Percentiles rank a stretch among this genome's conserved stretches.
Conservation (phyloP, 2,888 invertebrate species). For the Cheilosia variabilis region DNA sequence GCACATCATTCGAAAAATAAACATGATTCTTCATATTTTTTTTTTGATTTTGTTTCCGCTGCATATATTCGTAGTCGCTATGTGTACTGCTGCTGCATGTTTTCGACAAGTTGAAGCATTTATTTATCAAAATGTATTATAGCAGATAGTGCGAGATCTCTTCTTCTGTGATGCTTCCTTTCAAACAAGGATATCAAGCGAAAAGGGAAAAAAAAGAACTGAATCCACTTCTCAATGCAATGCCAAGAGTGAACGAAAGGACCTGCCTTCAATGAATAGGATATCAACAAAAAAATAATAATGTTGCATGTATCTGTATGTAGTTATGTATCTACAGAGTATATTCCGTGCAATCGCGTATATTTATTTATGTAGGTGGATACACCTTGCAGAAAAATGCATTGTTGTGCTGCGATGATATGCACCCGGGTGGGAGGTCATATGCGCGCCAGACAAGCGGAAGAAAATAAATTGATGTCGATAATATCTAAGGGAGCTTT, state of each 20-base stretch:
- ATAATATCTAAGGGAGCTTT: conserved; percentile 55
- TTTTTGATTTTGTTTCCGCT: conserved; percentile 35
- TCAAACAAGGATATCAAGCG: conserved; percentile 66
- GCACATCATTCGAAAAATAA: conserved; percentile 71
- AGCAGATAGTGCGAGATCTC: conserved; percentile 42
- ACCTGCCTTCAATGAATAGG: conserved; percentile 58
- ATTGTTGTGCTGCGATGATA: conserved; percentile 57
- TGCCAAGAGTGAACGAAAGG: conserved; percentile 62
- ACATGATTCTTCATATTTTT: conserved; percentile 51
- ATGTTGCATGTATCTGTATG: conserved; percentile 18
- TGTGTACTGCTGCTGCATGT: conserved; percentile 14
- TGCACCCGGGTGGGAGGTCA: conserved; percentile 44
- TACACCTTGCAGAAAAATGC: conserved; percentile 48
- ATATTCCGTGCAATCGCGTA: background rate
- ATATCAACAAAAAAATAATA: conserved; percentile 13
- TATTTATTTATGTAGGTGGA: conserved; percentile 5
- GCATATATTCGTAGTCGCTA: conserved; percentile 33
- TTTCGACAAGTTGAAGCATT: conserved; percentile 55
- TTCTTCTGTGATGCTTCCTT: conserved; percentile 47
- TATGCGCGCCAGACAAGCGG: conserved; percentile 61
- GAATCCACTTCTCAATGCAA: conserved; percentile 61
- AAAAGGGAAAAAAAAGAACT: conserved; percentile 19
- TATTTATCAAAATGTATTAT: conserved; percentile 66
- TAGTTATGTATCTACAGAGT: conserved; percentile 24
- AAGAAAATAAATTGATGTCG: conserved; percentile 64